Evolutionary conservation across 2,797 vertebrate genomes (phyloP).

Genomic region (Borostomias antarcticus): DNA sequence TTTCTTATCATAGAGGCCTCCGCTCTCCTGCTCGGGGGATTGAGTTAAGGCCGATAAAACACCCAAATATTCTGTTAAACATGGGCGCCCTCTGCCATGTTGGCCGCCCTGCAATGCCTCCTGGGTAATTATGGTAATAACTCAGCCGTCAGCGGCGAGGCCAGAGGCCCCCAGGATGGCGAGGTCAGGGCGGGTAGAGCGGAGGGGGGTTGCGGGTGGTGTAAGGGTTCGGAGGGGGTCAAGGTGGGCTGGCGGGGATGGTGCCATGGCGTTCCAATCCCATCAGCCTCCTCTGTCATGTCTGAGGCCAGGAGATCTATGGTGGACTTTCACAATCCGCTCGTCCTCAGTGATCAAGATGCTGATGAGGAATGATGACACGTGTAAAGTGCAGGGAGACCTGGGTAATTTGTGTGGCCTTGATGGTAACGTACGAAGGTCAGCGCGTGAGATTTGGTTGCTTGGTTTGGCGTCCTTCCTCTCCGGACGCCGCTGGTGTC

Average conservation of each 20-base stretch:
- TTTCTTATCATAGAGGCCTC: slow-evolving; percentile 77
- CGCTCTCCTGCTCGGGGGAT: slow-evolving; percentile 54
- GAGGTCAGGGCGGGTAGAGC: slow-evolving; percentile 64
- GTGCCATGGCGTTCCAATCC: slow-evolving; percentile 26
- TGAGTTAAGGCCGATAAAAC: slow-evolving; percentile 88
- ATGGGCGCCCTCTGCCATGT: slow-evolving; percentile 65
- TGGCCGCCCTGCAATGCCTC: slow-evolving; percentile 65
- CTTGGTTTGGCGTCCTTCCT: background rate
- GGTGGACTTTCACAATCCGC: slow-evolving; percentile 52
- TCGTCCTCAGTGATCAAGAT: slow-evolving; percentile 62
- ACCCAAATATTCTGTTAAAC: slow-evolving; percentile 80
- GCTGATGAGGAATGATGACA: slow-evolving; percentile 71
- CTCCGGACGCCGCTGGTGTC: background rate
- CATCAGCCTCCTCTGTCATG: slow-evolving; percentile 70
- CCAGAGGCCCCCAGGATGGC: slow-evolving; percentile 59
- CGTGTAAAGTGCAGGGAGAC: slow-evolving; percentile 55
- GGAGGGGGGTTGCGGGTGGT: slow-evolving; percentile 58
- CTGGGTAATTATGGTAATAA: slow-evolving; percentile 80
- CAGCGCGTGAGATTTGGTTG: slow-evolving; percentile 8
- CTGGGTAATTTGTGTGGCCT: slow-evolving; percentile 43
- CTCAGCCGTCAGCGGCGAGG: slow-evolving; percentile 73
- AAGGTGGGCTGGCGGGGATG: slow-evolving; percentile 7
- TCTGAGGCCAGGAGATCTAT: slow-evolving; percentile 65
- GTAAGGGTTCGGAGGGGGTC: background rate
- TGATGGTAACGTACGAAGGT: slow-evolving; percentile 45